A percentile compares a stretch with the other conserved stretches of the same genome.
Conservation (phyloP, 1,140 invertebrate species). For the Ips nitidus region DNA sequence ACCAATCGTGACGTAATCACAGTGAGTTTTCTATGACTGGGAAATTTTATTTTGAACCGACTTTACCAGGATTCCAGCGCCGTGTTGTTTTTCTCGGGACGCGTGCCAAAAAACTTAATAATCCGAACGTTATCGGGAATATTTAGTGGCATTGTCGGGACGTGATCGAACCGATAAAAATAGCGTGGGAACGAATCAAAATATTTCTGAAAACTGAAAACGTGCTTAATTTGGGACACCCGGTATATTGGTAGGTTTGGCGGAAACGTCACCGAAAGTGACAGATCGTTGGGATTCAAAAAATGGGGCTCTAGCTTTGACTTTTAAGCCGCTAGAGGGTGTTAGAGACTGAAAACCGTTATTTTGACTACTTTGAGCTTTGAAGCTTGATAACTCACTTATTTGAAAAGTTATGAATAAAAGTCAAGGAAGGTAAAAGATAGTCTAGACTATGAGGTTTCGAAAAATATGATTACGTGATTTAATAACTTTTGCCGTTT, state of each 20-base stretch:
- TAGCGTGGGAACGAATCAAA: slow-evolving; percentile 18
- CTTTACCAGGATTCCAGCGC: slow-evolving; percentile 9
- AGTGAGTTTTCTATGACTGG: neutral
- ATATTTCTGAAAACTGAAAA: slow-evolving; percentile 1
- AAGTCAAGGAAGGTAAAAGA: no score
- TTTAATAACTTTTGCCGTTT: no score
- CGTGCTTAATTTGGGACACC: neutral
- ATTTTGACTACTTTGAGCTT: no score
- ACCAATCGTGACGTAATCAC: no score
- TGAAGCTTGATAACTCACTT: no score
- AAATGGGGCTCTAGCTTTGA: neutral
- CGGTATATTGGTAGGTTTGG: neutral
- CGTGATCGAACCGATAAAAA: slow-evolving; percentile 29
- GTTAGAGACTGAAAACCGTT: no score
- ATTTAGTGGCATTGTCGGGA: slow-evolving; percentile 23
- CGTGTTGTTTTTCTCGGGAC: slow-evolving; percentile 21
- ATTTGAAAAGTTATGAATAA: no score
- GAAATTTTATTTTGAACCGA: slow-evolving; percentile 27
- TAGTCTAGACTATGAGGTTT: no score
- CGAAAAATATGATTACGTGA: no score
- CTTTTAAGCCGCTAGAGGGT: no score
- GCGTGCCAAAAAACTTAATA: slow-evolving; percentile 29
- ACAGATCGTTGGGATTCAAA: neutral
- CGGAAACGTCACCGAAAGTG: neutral
- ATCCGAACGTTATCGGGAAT: slow-evolving; percentile 10